These are phyloP conservation scores for Paraescarpia echinospica DNA, from an alignment of 1,140 invertebrate species.

Conservation along the genomic window DNA sequence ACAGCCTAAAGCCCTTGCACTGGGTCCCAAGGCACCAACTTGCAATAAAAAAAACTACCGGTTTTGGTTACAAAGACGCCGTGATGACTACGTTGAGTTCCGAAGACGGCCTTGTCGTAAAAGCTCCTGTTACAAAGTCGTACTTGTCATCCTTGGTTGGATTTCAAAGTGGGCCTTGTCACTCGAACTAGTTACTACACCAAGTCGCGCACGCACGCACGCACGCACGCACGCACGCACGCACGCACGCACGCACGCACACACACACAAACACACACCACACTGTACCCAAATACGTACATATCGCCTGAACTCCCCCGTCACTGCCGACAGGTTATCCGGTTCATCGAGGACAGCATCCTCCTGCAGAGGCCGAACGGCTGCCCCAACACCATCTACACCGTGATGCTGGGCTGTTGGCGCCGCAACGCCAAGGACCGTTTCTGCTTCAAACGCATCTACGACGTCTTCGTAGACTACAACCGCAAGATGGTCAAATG, in stretches of 20 bases:
- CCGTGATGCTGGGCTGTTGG: slow-evolving; percentile 85
- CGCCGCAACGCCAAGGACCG: slow-evolving; percentile 79
- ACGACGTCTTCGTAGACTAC: slow-evolving; percentile 64
- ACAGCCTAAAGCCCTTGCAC: no score
- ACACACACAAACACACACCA: no score
- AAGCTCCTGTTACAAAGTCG: background rate
- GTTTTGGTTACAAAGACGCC: no score
- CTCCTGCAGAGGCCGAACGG: slow-evolving; percentile 80
- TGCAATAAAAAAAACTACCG: no score
- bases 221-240: no score
- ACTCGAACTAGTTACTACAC: background rate
- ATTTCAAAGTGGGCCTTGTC: background rate
- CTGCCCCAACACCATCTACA: slow-evolving; percentile 75
- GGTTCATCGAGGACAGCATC: slow-evolving; percentile 80
- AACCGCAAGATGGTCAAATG: slow-evolving; percentile 23
- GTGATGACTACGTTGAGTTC: background rate
- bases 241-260: no score
- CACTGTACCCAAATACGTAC: background rate
- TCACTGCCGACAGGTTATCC: slow-evolving; percentile 68
- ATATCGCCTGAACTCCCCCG: background rate
- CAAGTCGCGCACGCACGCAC: no score
- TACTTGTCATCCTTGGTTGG: background rate
- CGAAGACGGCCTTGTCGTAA: background rate
- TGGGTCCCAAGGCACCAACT: no score
- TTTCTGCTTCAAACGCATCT: slow-evolving; percentile 73